A percentile compares a stretch with the other conserved stretches of the same genome.
These are phyloP conservation scores for Dallia pectoralis DNA, from an alignment of 2,797 vertebrate species.

Conservation along the genomic window DNA sequence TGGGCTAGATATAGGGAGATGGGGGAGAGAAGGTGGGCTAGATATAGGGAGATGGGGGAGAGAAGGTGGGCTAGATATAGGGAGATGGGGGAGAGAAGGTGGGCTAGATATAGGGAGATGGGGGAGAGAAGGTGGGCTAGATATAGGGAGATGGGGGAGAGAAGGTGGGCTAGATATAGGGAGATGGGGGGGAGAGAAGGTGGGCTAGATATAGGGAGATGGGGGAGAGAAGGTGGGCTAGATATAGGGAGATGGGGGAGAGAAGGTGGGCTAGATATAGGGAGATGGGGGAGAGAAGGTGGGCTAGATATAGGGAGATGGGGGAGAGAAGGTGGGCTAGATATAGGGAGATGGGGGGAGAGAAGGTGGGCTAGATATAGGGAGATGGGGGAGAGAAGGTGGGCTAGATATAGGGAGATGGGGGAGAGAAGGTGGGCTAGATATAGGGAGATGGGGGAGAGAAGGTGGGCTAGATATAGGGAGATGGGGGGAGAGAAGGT, in stretches of 20 bases:
- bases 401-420: background rate
- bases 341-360: too few relatives aligned
- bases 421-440: background rate
- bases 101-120: background rate
- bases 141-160: background rate
- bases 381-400: too few relatives aligned
- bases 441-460: background rate
- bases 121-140: background rate
- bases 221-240: background rate
- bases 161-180: too few relatives aligned
- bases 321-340: slow-evolving; percentile 22
- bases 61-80: background rate
- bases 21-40: too few relatives aligned
- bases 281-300: background rate
- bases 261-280: background rate
- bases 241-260: background rate
- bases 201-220: too few relatives aligned
- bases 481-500: background rate
- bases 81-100: slow-evolving; percentile 29
- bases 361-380: slow-evolving; percentile 25
- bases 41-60: slow-evolving; percentile 28
- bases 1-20: background rate
- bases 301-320: slow-evolving; percentile 21
- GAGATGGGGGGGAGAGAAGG: background rate
- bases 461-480: background rate